Base-by-base conservation (phyloP, 2,113 vertebrate genomes). In the Narcine bancroftii region DNA sequence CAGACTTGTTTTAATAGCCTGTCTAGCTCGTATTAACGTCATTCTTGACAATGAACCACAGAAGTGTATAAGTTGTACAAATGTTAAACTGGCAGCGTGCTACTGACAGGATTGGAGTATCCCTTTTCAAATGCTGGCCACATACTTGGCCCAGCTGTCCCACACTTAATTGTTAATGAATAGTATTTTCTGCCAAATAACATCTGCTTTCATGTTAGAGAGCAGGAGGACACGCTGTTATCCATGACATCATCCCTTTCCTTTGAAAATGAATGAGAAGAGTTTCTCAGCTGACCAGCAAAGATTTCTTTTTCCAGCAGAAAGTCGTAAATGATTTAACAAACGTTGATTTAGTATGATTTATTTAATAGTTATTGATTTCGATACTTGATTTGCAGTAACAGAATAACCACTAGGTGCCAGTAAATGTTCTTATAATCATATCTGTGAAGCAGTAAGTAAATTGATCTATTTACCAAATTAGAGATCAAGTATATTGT, bases 401-500 rank as follows among this genome's bases (percentile, higher is more conserved):
- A 7, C 9, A 36, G 50, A 10, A 36, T 56, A 33, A n/a, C 81
- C 81, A 87, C 53, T 60, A 87, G 81, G 53, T 87, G 81, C 36
- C 53, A 87, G 50, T 87, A 60, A 63, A 87, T 87, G 81, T 21
- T 85, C 81, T n/a, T 87, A 63, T 60, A 19, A 87, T 87, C 81
- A 60, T 56, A 60, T 39, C 6, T 17, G n/a, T n/a, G n/a, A n/a
- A n/a, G n/a, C n/a, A n/a, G n/a, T n/a, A n/a, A n/a, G n/a, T n/a
- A n/a, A n/a, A n/a, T n/a, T n/a, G n/a, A n/a, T n/a, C n/a, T 87
- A 19, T 63, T 87, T 63, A 63, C 56, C 50, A 15, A 56, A 6
- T 56, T 53, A 85, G 29, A n/a, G 33, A 7, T 29, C 4, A 47
- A 50, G n/a, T 33, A 36, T 87, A 60, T 63, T 60, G n/a, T 81